Percentiles rank a stretch among this genome's conserved stretches.
Evolutionary conservation across 2,113 vertebrate species (phyloP).

Genomic region (Heterotis niloticus): DNA sequence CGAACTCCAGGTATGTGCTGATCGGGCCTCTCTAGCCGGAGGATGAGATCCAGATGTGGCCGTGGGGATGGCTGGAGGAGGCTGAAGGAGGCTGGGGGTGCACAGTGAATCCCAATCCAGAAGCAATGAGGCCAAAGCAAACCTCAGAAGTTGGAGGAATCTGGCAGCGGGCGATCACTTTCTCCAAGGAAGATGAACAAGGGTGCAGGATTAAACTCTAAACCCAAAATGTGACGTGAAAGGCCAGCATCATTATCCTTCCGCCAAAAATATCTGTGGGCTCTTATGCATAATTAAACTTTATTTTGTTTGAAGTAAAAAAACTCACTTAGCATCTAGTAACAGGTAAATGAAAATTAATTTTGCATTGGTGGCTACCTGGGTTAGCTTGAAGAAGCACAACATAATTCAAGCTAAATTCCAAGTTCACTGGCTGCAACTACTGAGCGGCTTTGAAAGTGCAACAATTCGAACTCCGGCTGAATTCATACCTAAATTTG

Average conservation of each 20-base stretch:
- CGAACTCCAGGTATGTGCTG: constrained; percentile 48
- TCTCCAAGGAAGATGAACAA: constrained; percentile 23
- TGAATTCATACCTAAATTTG: too few species aligned
- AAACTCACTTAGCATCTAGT: background rate
- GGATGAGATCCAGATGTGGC: constrained; percentile 58
- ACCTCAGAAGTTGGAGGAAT: constrained; percentile 31
- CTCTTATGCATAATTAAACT: too few species aligned
- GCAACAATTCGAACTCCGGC: too few species aligned
- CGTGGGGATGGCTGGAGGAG: constrained; percentile 11
- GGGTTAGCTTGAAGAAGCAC: too few species aligned
- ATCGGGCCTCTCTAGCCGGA: constrained; percentile 30
- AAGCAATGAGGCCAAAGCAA: constrained; percentile 38
- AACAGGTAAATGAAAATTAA: too few species aligned
- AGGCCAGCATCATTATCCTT: background rate
- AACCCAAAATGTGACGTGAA: constrained; percentile 32
- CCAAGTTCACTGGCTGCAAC: too few species aligned
- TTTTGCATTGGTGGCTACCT: too few species aligned
- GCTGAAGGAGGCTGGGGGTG: constrained; percentile 27
- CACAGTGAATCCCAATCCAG: constrained; percentile 22
- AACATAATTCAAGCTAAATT: too few species aligned
- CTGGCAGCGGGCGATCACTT: constrained; percentile 24
- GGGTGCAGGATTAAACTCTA: constrained; percentile 32
- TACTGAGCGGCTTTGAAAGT: too few species aligned
- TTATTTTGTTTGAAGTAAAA: background rate
- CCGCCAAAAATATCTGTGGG: too few species aligned